These are phyloP conservation scores for Scalopus aquaticus DNA, from an alignment of 2,113 vertebrate species.

Conservation along the genomic window DNA sequence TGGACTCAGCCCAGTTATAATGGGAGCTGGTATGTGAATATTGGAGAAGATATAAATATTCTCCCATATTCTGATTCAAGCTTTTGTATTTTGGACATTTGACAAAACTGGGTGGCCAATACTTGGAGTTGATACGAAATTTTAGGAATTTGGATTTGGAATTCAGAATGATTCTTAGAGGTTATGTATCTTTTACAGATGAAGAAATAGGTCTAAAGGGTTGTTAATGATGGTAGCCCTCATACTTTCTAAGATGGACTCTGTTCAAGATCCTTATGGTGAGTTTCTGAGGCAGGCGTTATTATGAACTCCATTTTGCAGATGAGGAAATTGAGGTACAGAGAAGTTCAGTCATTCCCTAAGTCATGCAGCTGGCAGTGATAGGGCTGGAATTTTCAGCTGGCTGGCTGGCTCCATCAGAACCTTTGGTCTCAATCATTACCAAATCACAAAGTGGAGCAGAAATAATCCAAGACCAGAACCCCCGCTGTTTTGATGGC, in stretches of 20 bases:
- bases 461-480: neutral
- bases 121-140: neutral
- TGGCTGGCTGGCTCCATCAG: neutral
- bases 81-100: conserved; percentile 1
- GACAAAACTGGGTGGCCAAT: neutral
- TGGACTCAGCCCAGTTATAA: too few species aligned
- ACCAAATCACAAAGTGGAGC: neutral
- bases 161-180: neutral
- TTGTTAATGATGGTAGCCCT: neutral
- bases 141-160: neutral
- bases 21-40: neutral
- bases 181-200: neutral
- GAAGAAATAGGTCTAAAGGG: neutral
- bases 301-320: neutral
- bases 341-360: neutral
- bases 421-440: neutral
- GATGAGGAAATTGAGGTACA: neutral
- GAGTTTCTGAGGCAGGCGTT: neutral
- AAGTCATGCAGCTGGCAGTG: neutral
- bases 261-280: neutral
- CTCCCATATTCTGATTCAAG: neutral
- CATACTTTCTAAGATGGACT: neutral
- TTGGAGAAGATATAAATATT: neutral
- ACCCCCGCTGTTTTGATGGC: neutral
- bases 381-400: neutral